These are phyloP conservation scores for Betta splendens DNA, from an alignment of 2,797 vertebrate species.

Conservation along the genomic window DNA sequence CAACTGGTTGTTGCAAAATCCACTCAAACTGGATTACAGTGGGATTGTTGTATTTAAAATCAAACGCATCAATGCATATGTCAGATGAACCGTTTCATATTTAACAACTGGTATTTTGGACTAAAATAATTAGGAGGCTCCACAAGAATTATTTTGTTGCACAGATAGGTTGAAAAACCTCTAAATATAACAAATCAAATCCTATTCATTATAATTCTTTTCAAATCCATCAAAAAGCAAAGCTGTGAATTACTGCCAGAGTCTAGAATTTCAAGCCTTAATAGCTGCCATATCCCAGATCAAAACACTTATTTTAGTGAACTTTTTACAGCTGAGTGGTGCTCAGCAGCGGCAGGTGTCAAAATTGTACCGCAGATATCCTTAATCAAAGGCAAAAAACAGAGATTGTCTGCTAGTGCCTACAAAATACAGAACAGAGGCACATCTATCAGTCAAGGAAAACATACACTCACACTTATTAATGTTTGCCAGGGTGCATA, in stretches of 20 bases:
- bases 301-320: slow-evolving; percentile 68
- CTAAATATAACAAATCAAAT: slow-evolving; percentile 58
- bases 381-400: slow-evolving; percentile 61
- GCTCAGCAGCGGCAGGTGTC: slow-evolving; percentile 60
- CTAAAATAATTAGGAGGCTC: slow-evolving; percentile 36
- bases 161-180: slow-evolving; percentile 34
- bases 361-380: slow-evolving; percentile 50
- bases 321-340: slow-evolving; percentile 57
- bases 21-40: slow-evolving; percentile 49
- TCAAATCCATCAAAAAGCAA: slow-evolving; percentile 51
- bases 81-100: slow-evolving; percentile 12
- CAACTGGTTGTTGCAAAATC: slow-evolving; percentile 45
- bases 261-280: slow-evolving; percentile 56
- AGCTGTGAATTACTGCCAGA: slow-evolving; percentile 54
- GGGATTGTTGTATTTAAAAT: slow-evolving; percentile 33
- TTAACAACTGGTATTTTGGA: slow-evolving; percentile 18
- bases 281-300: slow-evolving; percentile 63
- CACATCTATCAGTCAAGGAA: slow-evolving; percentile 48
- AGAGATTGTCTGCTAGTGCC: slow-evolving; percentile 38
- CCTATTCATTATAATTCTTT: slow-evolving; percentile 37
- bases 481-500: slow-evolving; percentile 25
- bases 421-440: slow-evolving; percentile 32
- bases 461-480: slow-evolving; percentile 24
- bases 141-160: slow-evolving; percentile 13
- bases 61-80: slow-evolving; percentile 13